phyloP scores from a whole-genome alignment of 2,113 vertebrate species.

The Pachyramphus minor region DNA sequence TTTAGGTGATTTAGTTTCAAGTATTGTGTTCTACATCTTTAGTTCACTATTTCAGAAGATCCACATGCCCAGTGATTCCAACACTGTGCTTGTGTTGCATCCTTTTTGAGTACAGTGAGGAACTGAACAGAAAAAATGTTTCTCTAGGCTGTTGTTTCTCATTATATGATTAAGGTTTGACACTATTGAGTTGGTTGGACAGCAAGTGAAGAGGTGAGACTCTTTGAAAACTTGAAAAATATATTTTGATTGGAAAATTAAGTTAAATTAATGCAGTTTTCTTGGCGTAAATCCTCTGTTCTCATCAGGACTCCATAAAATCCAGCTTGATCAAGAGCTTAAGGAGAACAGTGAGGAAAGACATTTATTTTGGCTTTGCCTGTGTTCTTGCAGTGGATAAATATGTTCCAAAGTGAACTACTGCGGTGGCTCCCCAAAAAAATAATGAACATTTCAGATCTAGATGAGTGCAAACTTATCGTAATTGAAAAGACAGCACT shows the following conservation, averaged over 20 bases:
- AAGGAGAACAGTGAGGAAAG: not conserved
- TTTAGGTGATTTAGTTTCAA: not conserved
- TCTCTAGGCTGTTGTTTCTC: not conserved
- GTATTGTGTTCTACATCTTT: not conserved
- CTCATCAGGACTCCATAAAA: slow-evolving; percentile 13
- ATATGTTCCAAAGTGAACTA: not conserved
- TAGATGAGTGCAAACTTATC: not conserved
- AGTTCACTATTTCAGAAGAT: not conserved
- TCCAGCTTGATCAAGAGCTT: slow-evolving; percentile 1
- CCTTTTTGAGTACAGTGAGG: not conserved
- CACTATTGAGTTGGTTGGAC: not conserved
- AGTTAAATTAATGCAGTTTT: not conserved
- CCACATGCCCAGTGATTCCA: not conserved
- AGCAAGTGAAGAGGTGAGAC: not conserved
- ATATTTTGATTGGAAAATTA: not conserved
- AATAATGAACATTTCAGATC: not conserved
- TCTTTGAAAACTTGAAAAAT: not conserved
- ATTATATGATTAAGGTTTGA: not conserved
- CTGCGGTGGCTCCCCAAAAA: not conserved
- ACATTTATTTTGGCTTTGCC: slow-evolving; percentile 31
- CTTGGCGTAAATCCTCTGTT: not conserved
- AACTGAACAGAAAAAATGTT: slow-evolving; percentile 7
- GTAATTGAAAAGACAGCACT: slow-evolving; percentile 26
- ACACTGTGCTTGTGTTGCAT: not conserved
- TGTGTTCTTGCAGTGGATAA: not conserved